Evolutionary conservation across 1,140 invertebrate species (phyloP), one percentile per base, ranked within the genome.

Genomic region (Plectus sambesii): DNA sequence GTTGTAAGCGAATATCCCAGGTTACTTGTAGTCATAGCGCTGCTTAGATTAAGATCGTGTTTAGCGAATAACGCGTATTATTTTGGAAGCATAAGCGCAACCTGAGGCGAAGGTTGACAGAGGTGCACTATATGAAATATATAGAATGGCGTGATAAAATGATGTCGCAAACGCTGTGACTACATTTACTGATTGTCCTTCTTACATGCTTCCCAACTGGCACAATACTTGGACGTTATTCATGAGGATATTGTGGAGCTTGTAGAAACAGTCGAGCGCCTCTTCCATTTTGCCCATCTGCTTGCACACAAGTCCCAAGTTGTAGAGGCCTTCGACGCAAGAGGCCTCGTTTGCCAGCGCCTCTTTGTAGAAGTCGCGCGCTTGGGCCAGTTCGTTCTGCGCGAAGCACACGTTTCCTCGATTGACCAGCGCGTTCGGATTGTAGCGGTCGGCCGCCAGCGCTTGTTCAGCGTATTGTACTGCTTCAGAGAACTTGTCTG

Each of bases 261-360:
- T 84, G 70, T 82, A 81, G 63, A 88, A 89, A 59, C 79, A 82
- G 56, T 81, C 81, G 30, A 84, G 69, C 38, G 82, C 80, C 66
- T 86, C 81, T 54, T 85, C 80, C 51, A 80, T 78, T 50, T 80
- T 74, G 41, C 19, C 61, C 51, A 19, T 49, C 43, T 39, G 22
- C 38, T 43, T 27, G 30, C 33, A 49, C 17, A 55, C 53, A 51
- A 68, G 71, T 79, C 82, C 85, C 44, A 90, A 71, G 74, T 93
- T 89, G 63, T 86, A 93, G n/a, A 88, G 73, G 5, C 85, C 88
- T 73, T 92, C 87, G 24, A 88, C 80, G 68, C 82, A 86, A 20
- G 80, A 81, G 0, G 83, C 77, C 61, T 90, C 84, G 59, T 81
- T 82, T 47, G 84, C 79, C 37, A 90, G 65, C 1, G 87, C 86